These are phyloP conservation scores for Cisticola juncidis DNA, from an alignment of 2,113 vertebrate species.

Conservation along the genomic window DNA sequence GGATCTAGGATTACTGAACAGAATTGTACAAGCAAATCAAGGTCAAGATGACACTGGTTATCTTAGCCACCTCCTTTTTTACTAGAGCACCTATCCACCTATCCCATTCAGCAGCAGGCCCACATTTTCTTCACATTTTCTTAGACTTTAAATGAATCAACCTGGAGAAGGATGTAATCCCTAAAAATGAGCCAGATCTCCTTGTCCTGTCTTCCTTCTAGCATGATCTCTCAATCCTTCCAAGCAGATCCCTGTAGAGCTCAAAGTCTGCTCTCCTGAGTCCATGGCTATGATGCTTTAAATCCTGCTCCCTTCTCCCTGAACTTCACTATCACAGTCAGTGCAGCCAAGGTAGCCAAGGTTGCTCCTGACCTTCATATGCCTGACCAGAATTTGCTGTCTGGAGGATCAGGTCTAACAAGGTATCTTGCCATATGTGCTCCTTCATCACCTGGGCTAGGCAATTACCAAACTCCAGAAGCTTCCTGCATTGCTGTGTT, in stretches of 20 bases:
- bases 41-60: neutral
- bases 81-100: rapidly evolving
- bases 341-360: neutral
- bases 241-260: neutral
- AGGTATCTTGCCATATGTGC: neutral
- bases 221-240: neutral
- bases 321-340: neutral
- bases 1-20: neutral
- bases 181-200: neutral
- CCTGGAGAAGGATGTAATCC: neutral
- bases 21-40: neutral
- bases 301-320: neutral
- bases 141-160: neutral
- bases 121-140: too few relatives aligned
- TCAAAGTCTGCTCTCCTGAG: neutral
- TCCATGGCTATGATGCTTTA: neutral
- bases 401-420: neutral
- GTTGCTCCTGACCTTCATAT: neutral
- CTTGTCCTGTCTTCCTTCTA: neutral
- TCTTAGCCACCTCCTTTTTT: neutral
- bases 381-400: neutral
- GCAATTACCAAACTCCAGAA: neutral
- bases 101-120: neutral
- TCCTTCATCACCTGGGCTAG: neutral
- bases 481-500: neutral